Conservation (phyloP, 2,113 vertebrate genomes). For the Etheostoma cragini region DNA sequence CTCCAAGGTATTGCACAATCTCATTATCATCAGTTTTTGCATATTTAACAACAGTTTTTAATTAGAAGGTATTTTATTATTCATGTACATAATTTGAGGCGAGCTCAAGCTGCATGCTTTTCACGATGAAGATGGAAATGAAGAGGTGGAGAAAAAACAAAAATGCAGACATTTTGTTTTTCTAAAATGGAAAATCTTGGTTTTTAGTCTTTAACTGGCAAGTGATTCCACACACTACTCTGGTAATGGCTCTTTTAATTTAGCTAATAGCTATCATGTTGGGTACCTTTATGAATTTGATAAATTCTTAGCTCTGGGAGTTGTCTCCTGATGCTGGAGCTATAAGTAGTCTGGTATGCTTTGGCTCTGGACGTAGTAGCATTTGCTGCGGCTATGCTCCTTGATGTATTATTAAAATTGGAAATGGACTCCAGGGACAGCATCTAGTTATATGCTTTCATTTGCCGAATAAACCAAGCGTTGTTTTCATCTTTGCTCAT, state of each 20-base stretch:
- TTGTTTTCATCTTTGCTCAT: conserved; percentile 99
- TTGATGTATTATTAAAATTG: conserved; percentile 99
- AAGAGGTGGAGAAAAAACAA: conserved; percentile 70
- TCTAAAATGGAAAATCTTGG: conserved; percentile 85
- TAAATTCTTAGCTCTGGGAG: conserved; percentile 96
- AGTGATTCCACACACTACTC: conserved; percentile 83
- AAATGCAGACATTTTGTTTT: conserved; percentile 56
- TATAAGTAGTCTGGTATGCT: conserved; percentile 94
- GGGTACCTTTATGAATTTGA: conserved; percentile 98
- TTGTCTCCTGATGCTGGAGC: conserved; percentile 91
- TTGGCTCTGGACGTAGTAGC: conserved; percentile 94
- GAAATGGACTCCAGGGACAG: conserved; percentile 99
- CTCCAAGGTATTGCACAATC: conserved; percentile 98
- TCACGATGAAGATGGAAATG: conserved; percentile 82
- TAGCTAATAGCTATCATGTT: conserved; percentile 99
- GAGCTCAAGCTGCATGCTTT: conserved; percentile 87
- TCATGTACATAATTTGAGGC: conserved; percentile 99
- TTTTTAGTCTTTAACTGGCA: conserved; percentile 86
- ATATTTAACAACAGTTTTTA: conserved; percentile 99
- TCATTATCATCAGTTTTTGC: conserved; percentile 99
- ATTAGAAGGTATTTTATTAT: conserved; percentile 99
- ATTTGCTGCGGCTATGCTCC: conserved; percentile 94
- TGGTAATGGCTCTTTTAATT: conserved; percentile 98
- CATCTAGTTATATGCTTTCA: conserved; percentile 99
- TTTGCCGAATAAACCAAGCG: conserved; percentile 99